Conservation (phyloP, 1,140 invertebrate genomes). For the Lutraria rhynchaena region DNA sequence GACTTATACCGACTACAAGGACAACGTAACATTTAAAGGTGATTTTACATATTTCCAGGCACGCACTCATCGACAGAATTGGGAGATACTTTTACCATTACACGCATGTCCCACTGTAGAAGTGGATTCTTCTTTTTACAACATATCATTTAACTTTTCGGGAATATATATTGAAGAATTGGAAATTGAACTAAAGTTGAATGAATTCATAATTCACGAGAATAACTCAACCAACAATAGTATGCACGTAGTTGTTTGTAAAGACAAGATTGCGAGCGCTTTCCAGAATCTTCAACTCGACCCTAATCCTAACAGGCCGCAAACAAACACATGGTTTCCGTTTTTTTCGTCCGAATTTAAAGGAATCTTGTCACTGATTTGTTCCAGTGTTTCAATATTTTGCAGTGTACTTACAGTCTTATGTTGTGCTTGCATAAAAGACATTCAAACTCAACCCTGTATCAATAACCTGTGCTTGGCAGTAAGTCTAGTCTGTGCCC, state of each 20-base stretch:
- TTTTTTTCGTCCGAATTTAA: not conserved
- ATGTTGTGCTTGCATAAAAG: conserved; percentile 78
- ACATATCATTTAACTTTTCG: too few species aligned
- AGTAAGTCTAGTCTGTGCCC: conserved; percentile 78
- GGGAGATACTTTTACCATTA: too few species aligned
- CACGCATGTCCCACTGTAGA: too few species aligned
- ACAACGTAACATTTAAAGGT: too few species aligned
- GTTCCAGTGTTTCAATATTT: conserved; percentile 78
- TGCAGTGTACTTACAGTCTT: conserved; percentile 80
- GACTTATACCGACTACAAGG: too few species aligned
- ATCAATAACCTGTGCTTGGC: conserved; percentile 82
- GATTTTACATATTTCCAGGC: too few species aligned
- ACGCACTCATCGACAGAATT: too few species aligned
- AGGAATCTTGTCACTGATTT: conserved; percentile 67
- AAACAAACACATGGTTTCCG: not conserved
- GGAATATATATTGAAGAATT: too few species aligned
- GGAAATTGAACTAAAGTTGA: too few species aligned
- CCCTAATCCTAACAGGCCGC: not conserved
- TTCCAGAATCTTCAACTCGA: not conserved
- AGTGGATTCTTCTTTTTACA: too few species aligned
- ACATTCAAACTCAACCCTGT: conserved; percentile 81
- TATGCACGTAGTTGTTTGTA: not conserved
- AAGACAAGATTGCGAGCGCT: not conserved
- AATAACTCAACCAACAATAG: too few species aligned
- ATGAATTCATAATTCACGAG: too few species aligned